These are phyloP conservation scores for Sciurus niger DNA, from an alignment of 2,113 vertebrate species.

Conservation along the genomic window DNA sequence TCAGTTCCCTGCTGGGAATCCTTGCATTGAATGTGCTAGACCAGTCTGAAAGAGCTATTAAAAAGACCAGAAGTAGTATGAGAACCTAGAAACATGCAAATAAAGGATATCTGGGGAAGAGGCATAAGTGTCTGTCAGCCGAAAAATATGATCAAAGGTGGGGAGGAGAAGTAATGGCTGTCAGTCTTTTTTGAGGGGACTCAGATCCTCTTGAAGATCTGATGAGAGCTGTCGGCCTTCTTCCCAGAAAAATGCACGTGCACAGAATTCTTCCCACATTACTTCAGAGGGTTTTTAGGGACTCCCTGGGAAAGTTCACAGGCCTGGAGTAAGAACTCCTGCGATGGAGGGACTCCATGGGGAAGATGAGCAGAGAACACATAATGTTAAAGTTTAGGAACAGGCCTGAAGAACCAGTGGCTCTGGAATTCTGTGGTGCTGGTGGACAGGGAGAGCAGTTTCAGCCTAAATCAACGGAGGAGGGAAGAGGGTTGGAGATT, in stretches of 20 bases:
- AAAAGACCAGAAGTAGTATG: neutral
- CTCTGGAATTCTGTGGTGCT: neutral
- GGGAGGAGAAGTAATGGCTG: neutral
- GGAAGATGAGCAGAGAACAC: neutral
- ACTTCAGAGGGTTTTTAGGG: neutral
- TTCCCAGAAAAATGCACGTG: neutral
- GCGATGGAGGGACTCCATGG: neutral
- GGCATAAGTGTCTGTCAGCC: too few relatives aligned
- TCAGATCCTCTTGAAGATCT: neutral
- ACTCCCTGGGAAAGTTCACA: neutral
- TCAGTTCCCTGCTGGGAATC: neutral
- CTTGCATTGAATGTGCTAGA: neutral
- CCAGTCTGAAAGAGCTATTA: neutral
- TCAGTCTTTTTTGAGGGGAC: neutral
- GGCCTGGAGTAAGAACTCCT: neutral
- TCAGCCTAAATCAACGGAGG: neutral
- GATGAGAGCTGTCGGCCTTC: neutral
- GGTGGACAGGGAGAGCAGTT: neutral
- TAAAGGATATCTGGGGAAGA: neutral
- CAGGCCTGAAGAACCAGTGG: neutral
- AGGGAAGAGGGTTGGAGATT: neutral
- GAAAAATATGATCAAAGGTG: neutral
- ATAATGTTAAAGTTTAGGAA: neutral
- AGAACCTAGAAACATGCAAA: neutral
- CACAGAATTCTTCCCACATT: neutral